Evolutionary conservation across 2,888 invertebrate species (phyloP).

Genomic region (Palloptera scutellata): DNA sequence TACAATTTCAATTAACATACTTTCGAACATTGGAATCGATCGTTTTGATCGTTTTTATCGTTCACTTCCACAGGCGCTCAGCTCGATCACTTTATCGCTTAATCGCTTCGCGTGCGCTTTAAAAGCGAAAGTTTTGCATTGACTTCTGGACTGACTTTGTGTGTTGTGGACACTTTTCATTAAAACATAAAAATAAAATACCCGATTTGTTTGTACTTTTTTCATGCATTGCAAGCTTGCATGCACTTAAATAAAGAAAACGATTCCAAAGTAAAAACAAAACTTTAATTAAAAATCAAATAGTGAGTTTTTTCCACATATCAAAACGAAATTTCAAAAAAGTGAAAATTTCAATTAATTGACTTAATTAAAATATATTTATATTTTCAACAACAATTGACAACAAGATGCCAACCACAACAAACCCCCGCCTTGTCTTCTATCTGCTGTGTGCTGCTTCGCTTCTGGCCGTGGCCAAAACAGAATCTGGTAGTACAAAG

Average conservation of each 20-base stretch:
- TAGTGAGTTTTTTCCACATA: slow-evolving; percentile 46
- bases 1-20: slow-evolving; percentile 21
- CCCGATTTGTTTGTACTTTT: slow-evolving; percentile 3
- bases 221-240: too few species aligned
- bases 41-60: neutral
- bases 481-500: slow-evolving; percentile 56
- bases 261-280: slow-evolving; percentile 11
- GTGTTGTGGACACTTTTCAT: neutral
- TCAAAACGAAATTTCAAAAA: slow-evolving; percentile 1
- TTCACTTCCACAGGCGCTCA: slow-evolving; percentile 12
- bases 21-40: neutral
- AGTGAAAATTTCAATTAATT: neutral
- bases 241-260: too few species aligned
- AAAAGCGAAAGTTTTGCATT: slow-evolving; percentile 44
- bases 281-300: slow-evolving; percentile 43
- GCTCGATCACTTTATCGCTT: too few species aligned
- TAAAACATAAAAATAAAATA: slow-evolving; percentile 25
- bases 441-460: slow-evolving; percentile 56
- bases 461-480: slow-evolving; percentile 53
- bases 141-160: neutral
- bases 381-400: neutral
- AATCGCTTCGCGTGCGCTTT: slow-evolving; percentile 4
- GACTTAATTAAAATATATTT: too few species aligned
- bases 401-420: slow-evolving; percentile 44
- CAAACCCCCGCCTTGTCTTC: slow-evolving; percentile 56